Base-by-base conservation (phyloP, 1,140 invertebrate genomes). In the Scaptomyza graminum region DNA sequence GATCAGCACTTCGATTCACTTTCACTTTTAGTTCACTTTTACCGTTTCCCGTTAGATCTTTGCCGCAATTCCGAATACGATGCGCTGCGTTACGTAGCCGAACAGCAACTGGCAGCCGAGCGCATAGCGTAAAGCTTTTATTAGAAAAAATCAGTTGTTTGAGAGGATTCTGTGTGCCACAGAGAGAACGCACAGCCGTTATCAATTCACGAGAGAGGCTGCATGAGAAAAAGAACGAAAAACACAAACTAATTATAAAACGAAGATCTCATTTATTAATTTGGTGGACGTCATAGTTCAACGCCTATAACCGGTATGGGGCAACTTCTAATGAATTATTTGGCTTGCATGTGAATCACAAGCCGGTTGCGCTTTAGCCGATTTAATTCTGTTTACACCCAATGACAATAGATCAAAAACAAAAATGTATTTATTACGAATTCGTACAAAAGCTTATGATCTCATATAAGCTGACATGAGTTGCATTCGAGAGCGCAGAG, bases 81-180 rank as follows among this genome's bases (percentile, higher is more conserved):
- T 71, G 74, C 67, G 82, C 56, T 68, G 54, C 64, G 64, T 66
- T 61, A 78, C 82, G 78, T 78, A 66, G 70, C 75, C 74, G 59
- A 84, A 84, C 68, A 79, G 66, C 70, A 75, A 85, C 81, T 85
- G 78, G 63, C 74, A 52, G 66, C 44, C 47, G 63, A 81, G 50
- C 46, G 60, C 41, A 46, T 47, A 34, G 31, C 22, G 16, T 34
- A 28, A 67, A 87, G 61, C 74, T 77, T 81, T 77, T 84, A 84
- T 87, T 69, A 54, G 74, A 68, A 71, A 79, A 68, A 41, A n/a
- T 34, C 31, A 2, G 31, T 34, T 64, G 9, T 54, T 57, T 28
- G 41, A 61, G 44, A 56, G 9, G n/a, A 50, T 13, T 3, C 15
- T 15, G 3, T 1, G 39, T 22, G 18, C n/a, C 25, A 31, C 6